Evolutionary conservation across 2,113 vertebrate species (phyloP), one percentile per base, ranked within the genome.

Genomic region (Hemiprocne comata): DNA sequence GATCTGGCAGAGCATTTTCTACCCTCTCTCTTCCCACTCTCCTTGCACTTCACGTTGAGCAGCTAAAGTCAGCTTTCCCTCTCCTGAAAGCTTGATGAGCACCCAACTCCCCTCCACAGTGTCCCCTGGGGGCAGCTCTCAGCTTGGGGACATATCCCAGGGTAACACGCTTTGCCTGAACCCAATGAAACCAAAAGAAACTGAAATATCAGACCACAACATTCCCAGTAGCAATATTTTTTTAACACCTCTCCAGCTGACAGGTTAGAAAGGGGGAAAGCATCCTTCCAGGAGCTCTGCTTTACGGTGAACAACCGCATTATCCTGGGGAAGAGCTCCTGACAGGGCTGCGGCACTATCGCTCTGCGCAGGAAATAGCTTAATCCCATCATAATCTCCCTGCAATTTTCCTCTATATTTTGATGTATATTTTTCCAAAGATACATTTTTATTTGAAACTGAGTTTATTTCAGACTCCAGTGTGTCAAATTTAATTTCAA

Each of bases 401-500:
- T 20, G 28, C 92, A 93, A 91, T 97, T 90, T 92, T n/a, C 88
- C 80, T 55, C 80, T 78, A 18, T 82, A 76, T 91, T 95, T 93
- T 87, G 75, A 91, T 53, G 76, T 55, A 48, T 71, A 84, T 90
- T 86, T 74, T 95, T 94, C 60, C 67, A 92, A 84, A 95, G 85
- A 69, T 57, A 84, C 28, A 81, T 42, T 90, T 95, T 92, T 65
- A 78, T 90, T 96, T 86, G 92, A 95, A 93, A 95, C 13, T 2
- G 76, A 94, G 85, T 93, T 90, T 75, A 75, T 89, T 92, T 90
- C 79, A 72, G 85, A 46, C 76, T 93, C 82, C 53, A 34, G 75
- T 58, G 83, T 81, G 85, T 94, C 94, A 93, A 92, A 87, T 93
- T 93, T 78, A 71, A 94, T 93, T 96, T 95, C 9, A 44, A 72